phyloP scores from a whole-genome alignment of 2,888 invertebrate species.

The Mesorhabditis sp. region DNA sequence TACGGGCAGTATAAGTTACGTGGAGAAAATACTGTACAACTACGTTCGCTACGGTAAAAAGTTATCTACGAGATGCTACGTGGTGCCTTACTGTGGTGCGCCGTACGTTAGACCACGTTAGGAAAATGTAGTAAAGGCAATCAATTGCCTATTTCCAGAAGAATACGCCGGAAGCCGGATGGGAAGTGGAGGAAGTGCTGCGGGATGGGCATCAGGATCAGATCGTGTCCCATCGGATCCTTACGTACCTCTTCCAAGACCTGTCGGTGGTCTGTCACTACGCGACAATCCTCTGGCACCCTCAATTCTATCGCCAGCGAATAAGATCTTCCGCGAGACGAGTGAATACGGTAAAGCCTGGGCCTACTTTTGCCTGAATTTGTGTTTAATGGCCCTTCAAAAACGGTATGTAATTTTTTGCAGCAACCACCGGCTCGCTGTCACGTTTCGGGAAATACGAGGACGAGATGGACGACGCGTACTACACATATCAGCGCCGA shows the following conservation, averaged over 20 bases:
- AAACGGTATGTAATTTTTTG: not conserved
- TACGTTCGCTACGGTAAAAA: no score
- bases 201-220: conserved; percentile 5
- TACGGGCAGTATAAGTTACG: no score
- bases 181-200: conserved; percentile 12
- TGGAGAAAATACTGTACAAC: no score
- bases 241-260: not conserved
- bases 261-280: not conserved
- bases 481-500: conserved; percentile 40
- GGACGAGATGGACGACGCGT: conserved; percentile 50
- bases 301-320: conserved; percentile 37
- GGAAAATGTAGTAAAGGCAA: conserved; percentile 5
- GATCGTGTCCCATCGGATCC: conserved; percentile 3
- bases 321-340: conserved; percentile 32
- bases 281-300: conserved; percentile 14
- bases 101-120: no score
- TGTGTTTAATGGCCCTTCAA: no score
- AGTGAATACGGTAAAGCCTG: conserved; percentile 24
- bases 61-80: no score
- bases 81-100: no score
- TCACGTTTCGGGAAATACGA: conserved; percentile 35
- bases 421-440: conserved; percentile 28
- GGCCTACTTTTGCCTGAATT: no score
- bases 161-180: conserved; percentile 28
- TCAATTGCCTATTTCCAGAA: conserved; percentile 20